Evolutionary conservation across 2,113 vertebrate species (phyloP), one percentile per base, ranked within the genome.

Genomic region (Lamprologus callipterus): DNA sequence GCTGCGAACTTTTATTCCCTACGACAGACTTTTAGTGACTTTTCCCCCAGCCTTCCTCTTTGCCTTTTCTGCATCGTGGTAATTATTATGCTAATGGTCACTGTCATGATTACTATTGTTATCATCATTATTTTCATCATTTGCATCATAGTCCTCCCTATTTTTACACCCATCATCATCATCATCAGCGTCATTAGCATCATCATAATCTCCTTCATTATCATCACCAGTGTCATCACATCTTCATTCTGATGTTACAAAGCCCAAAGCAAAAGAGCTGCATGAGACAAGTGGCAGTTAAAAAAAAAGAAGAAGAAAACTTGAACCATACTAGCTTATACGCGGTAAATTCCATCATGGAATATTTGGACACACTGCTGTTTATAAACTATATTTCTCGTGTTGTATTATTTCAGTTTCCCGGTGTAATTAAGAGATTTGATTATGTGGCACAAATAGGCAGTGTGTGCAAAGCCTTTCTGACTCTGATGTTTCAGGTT

Each of bases 151-250:
- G 8, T 88, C 53, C 10, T 47, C 57, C 57, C 83, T 82, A 83
- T 82, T 86, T 91, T 85, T 53, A 80, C 21, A 86, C 68, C 57
- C 42, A 54, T 42, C 87, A 68, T 68, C 63, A 58, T 58, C 26
- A 33, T 60, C 84, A 84, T 80, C 8, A 23, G 49, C 3, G 14
- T 88, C 89, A 84, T 85, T 80, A 85, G n/a, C 65, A 28, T 87
- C 65, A 84, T 75, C 65, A 85, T 91, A 26, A 87, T 90, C 80
- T 82, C 80, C 84, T 85, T 81, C 81, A 88, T 87, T 91, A 89
- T 85, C 65, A 85, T 89, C 85, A 54, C 47, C 65, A 88, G 12
- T 86, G 65, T 79, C 92, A 89, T 89, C 81, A 87, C 80, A 79
- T 88, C 45, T 8, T 57, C 80, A 86, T 91, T 83, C 73, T 79